Evolutionary conservation across 2,888 invertebrate genomes (phyloP).

Genomic region (Amaurobius ferox): DNA sequence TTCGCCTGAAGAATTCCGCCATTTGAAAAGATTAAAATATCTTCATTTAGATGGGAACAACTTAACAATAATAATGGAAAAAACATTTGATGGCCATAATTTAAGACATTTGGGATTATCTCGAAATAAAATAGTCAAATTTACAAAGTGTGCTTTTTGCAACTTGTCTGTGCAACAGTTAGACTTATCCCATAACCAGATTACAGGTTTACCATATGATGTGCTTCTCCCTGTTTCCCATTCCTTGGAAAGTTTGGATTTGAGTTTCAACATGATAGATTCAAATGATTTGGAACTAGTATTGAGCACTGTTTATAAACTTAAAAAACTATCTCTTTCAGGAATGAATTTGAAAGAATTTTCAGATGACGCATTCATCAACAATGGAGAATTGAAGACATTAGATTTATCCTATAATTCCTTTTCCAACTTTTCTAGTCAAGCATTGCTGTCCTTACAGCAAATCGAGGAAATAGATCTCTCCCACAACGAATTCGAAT

Average conservation of each 20-base stretch:
- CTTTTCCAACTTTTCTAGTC: constrained; percentile 81
- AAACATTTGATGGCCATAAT: constrained; percentile 77
- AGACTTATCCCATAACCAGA: constrained; percentile 85
- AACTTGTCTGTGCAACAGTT: constrained; percentile 84
- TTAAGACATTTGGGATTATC: constrained; percentile 83
- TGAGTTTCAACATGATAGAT: constrained; percentile 74
- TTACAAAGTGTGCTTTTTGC: constrained; percentile 85
- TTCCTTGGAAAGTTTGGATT: constrained; percentile 73
- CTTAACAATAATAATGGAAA: constrained; percentile 81
- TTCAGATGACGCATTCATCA: constrained; percentile 70
- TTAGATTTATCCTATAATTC: constrained; percentile 87
- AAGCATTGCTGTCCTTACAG: constrained; percentile 81
- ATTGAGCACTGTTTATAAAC: constrained; percentile 81
- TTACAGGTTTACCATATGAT: constrained; percentile 74
- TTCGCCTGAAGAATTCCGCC: constrained; percentile 73
- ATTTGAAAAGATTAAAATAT: constrained; percentile 69
- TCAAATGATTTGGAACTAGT: constrained; percentile 77
- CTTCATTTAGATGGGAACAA: constrained; percentile 87
- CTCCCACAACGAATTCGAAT: constrained; percentile 85
- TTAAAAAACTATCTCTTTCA: constrained; percentile 79
- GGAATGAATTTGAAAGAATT: constrained; percentile 67
- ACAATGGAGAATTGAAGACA: constrained; percentile 79
- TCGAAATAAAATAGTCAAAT: constrained; percentile 85
- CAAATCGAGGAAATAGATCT: constrained; percentile 83
- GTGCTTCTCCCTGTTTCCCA: constrained; percentile 71